phyloP scores from a whole-genome alignment of 2,113 vertebrate species.

The Pachycephala philippinensis region DNA sequence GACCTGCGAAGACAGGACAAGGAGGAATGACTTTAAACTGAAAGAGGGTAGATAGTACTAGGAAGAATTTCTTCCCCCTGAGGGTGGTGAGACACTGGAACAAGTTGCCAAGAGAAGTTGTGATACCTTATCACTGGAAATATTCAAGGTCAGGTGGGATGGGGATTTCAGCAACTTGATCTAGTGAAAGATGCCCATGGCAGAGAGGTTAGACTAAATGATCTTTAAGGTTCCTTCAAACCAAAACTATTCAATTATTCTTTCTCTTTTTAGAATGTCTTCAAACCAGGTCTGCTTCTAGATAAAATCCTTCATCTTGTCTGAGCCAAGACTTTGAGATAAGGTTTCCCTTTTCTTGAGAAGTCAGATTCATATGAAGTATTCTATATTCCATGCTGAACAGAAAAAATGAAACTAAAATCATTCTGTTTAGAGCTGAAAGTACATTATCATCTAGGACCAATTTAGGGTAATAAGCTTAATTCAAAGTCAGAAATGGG shows the following conservation, averaged over 20 bases:
- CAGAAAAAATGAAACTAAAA: background rate
- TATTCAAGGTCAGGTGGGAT: background rate
- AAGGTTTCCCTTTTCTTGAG: background rate
- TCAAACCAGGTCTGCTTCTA: background rate
- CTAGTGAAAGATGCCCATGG: background rate
- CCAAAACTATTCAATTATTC: background rate
- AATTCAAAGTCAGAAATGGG: background rate
- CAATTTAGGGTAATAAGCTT: background rate
- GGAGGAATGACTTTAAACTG: background rate
- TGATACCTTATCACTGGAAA: background rate
- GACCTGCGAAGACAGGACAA: background rate
- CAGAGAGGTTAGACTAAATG: background rate
- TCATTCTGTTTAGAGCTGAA: background rate
- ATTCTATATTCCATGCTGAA: background rate
- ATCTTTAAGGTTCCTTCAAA: background rate
- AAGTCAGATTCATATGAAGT: background rate
- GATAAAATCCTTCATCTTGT: background rate
- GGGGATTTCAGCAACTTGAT: background rate
- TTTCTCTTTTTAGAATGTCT: background rate
- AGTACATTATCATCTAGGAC: background rate
- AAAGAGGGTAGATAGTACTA: background rate
- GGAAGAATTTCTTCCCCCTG: background rate
- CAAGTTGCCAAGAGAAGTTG: background rate
- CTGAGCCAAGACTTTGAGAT: background rate
- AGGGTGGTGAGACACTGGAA: background rate